Base-by-base conservation (phyloP, 2,888 invertebrate genomes). In the Pammene fasciana region DNA sequence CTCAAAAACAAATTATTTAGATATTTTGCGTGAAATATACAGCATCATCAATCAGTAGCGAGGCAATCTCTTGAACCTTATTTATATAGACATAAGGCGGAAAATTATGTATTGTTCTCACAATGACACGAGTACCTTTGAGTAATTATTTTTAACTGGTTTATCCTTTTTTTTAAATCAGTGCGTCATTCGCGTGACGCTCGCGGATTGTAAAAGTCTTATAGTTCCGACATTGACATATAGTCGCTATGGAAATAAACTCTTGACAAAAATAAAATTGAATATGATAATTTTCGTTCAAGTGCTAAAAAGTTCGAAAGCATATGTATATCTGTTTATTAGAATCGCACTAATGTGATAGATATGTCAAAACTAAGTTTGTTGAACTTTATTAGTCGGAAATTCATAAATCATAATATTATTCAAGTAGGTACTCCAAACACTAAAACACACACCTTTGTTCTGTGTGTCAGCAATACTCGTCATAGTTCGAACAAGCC, bases 181-280 rank as follows among this genome's bases (percentile, higher is more conserved):
- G 64, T 68, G 70, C 70, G 70, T 70, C 65, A 70, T 70, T 65
- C 46, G 26, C 26, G 34, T 70, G 68, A 70, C 65, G 65, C 41
- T 55, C 65, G 52, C n/a, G 14, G 52, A 52, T 70, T 60, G 59
- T 70, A 54, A 65, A 68, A 65, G 70, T 65, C 14, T 50, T 57
- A n/a, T n/a, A 56, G 56, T 50, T 38, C 68, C 57, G 68, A 59
- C 57, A 52, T 65, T 68, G 68, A 59, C 59, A 64, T 64, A 64
- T 52, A 64, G 64, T 59, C 64, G 50, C 45, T 55, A 38, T 54
- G n/a, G 43, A 59, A 68, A 68, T 46, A 59, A 52, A 9, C 36
- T 55, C 13, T 6, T 26, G 52, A 26, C 26, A 26, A 52, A 62
- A 55, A 64, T 64, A 54, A 43, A 34, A 45, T 16, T 48, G 0